A percentile compares a stretch with the other conserved stretches of the same genome.
phyloP scores from a whole-genome alignment of 2,888 invertebrate species.

The Tiliacea citrago region DNA sequence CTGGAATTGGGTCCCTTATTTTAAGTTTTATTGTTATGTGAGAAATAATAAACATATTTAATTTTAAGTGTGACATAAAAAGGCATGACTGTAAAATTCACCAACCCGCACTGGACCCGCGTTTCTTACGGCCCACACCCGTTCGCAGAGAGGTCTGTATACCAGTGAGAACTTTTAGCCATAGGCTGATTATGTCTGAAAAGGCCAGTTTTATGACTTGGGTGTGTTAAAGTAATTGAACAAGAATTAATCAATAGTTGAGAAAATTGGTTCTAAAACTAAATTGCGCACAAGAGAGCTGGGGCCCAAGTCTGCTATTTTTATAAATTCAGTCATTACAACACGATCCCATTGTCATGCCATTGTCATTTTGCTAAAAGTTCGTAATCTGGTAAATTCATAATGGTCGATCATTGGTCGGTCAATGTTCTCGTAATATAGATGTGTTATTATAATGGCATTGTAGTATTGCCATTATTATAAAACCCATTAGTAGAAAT shows the following conservation, averaged over 20 bases:
- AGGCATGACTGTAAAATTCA: neutral
- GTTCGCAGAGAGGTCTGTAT: neutral
- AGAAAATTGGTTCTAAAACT: conserved; percentile 1
- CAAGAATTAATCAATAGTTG: neutral
- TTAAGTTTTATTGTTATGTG: conserved; percentile 27
- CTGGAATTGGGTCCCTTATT: conserved; percentile 24
- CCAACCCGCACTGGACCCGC: neutral
- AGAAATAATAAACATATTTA: conserved; percentile 18
- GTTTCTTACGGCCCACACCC: neutral
- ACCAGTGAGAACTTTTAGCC: neutral
- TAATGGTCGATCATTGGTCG: no score
- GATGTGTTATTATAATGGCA: no score
- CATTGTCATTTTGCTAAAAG: no score
- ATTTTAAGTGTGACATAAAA: conserved; percentile 17
- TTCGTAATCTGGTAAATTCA: no score
- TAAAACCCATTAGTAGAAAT: no score
- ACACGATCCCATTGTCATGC: no score
- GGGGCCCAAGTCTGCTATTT: no score
- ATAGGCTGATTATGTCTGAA: neutral
- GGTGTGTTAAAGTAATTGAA: neutral
- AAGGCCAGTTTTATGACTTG: neutral
- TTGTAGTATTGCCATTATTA: no score
- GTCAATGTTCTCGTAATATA: no score
- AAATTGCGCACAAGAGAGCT: neutral
- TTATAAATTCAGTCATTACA: no score